phyloP scores from a whole-genome alignment of 1,140 invertebrate species.

The Leucophenga varia region DNA sequence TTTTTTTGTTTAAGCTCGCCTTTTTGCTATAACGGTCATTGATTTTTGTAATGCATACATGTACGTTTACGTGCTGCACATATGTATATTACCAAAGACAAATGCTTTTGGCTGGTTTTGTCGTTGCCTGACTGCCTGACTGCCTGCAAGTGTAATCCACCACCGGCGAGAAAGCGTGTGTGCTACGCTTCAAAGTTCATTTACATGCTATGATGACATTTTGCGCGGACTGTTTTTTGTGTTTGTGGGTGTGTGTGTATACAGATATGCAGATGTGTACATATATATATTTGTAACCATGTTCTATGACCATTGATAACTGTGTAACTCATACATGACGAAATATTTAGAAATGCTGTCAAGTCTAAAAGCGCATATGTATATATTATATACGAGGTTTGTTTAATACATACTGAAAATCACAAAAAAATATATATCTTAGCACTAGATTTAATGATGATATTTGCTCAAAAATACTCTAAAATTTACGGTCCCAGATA shows the following conservation, averaged over 20 bases:
- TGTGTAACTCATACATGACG: constrained; percentile 34
- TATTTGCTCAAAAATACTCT: too few species aligned
- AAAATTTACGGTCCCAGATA: too few species aligned
- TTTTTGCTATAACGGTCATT: constrained; percentile 34
- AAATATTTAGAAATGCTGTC: constrained; percentile 40
- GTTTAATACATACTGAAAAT: too few species aligned
- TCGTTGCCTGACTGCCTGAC: constrained; percentile 17
- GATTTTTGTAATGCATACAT: constrained; percentile 34
- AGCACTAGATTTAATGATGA: too few species aligned
- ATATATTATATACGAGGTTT: too few species aligned
- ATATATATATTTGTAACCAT: too few species aligned
- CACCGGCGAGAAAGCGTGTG: constrained; percentile 28
- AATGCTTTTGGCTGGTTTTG: constrained; percentile 8
- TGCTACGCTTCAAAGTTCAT: constrained; percentile 48
- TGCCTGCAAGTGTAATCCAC: constrained; percentile 20
- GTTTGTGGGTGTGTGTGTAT: constrained; percentile 31
- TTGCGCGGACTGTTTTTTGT: constrained; percentile 12
- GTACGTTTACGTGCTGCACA: constrained; percentile 16
- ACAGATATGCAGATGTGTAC: too few species aligned
- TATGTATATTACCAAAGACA: constrained; percentile 13
- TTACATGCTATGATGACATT: constrained; percentile 53
- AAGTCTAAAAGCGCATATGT: too few species aligned
- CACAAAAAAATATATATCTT: too few species aligned
- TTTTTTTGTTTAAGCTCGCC: constrained; percentile 12
- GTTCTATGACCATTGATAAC: constrained; percentile 51